Evolutionary conservation across 2,888 invertebrate genomes (phyloP), one percentile per base, ranked within the genome.

Genomic region (Drosophila melanosoma): DNA sequence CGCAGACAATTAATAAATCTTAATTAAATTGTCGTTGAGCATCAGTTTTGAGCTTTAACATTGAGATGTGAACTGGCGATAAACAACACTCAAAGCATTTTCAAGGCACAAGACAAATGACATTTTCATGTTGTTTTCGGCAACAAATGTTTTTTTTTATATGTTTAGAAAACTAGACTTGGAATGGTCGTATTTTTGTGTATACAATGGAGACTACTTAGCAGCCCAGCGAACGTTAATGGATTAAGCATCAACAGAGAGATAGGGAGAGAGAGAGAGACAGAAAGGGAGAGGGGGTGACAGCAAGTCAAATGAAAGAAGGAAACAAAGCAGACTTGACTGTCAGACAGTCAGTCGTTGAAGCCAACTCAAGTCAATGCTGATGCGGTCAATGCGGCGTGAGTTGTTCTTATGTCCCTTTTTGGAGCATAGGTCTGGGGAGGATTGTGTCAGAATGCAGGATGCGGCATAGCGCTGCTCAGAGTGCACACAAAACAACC

Each of bases 321-420:
- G 59, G 69, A 51, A 75, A 57, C 70, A 48, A 72, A 66, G 26
- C 65, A 77, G 66, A 58, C 26, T 45, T 45, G 26, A 38, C 63
- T 63, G 61, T 12, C 57, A 64, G 58, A 45, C 52, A 70, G 57
- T n/a, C 51, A 48, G 49, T 49, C 26, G 58, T 20, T 56, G 29
- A 58, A 57, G 57, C 57, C 70, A 71, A 82, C 64, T 63, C 40
- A 65, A 85, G 84, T 82, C 89, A 82, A 75, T 87, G 87, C 74
- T 74, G 83, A 65, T 81, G 73, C 54, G 79, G 79, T 81, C 79
- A 79, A 65, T 78, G 82, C 56, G 82, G 81, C 65, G 57, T 65
- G 48, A 62, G 76, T 36, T 58, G 49, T 23, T 15, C 40, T 15
- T 42, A 32, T 36, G 36, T 49, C 35, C 23, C 40, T n/a, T 5